A percentile compares a stretch with the other conserved stretches of the same genome.
These are phyloP conservation scores for Donacobius atricapilla DNA, from an alignment of 2,113 vertebrate genomes.

Conservation along the genomic window DNA sequence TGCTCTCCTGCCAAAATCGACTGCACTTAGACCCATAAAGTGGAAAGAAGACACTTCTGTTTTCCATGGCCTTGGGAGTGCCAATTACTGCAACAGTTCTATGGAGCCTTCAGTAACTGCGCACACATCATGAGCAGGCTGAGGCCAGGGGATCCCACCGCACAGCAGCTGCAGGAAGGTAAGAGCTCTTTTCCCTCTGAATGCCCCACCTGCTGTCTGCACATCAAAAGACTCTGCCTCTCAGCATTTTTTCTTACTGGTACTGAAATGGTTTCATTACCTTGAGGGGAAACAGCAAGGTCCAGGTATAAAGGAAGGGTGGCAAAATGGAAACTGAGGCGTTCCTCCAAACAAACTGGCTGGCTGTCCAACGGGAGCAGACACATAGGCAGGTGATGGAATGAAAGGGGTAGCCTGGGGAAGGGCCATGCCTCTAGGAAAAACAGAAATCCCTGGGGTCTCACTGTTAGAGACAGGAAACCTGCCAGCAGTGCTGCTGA, in stretches of 20 bases:
- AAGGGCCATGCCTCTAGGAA: slow-evolving; percentile 60
- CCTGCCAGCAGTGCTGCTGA: slow-evolving; percentile 52
- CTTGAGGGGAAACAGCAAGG: slow-evolving; percentile 75
- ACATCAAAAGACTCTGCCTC: neutral
- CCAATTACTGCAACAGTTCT: neutral
- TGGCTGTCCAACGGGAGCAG: slow-evolving; percentile 48
- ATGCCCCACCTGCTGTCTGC: neutral
- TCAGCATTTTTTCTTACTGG: neutral
- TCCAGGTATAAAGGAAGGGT: slow-evolving; percentile 72
- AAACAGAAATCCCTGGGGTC: slow-evolving; percentile 45
- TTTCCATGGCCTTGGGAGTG: neutral
- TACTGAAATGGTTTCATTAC: slow-evolving; percentile 62
- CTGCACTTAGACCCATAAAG: neutral
- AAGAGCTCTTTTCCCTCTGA: neutral
- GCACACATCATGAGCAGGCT: neutral
- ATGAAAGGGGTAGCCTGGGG: slow-evolving; percentile 52
- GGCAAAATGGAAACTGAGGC: slow-evolving; percentile 65
- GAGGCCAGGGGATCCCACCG: neutral
- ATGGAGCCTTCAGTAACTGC: neutral
- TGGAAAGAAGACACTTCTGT: neutral
- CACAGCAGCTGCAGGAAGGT: neutral
- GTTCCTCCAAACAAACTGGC: slow-evolving; percentile 51
- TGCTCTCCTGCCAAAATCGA: neutral
- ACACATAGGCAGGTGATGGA: slow-evolving; percentile 55
- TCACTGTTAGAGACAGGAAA: slow-evolving; percentile 58